Base-by-base conservation (phyloP, 2,797 vertebrate genomes). In the Siniperca undulata region DNA sequence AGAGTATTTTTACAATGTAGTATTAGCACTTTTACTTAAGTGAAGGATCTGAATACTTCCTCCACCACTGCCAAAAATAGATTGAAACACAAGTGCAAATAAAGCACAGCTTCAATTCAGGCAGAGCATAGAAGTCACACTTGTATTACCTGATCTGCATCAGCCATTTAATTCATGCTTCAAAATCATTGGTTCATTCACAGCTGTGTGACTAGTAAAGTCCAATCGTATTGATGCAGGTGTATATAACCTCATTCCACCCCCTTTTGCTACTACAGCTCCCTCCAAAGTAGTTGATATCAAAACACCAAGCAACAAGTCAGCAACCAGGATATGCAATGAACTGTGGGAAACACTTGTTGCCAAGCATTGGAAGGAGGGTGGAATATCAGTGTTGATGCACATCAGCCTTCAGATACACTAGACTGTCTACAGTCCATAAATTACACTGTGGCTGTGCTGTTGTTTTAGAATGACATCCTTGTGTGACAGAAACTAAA, bases 401-500 rank as follows among this genome's bases (percentile, higher is more conserved):
- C 55, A 78, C 70, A 69, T 53, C 53, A 36, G 46, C 44, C 66
- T 36, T 67, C 64, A 83, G 78, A 78, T 67, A 58, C 38, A 69
- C 44, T 40, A 20, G 36, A 89, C 81, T 50, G 76, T 86, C 67
- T 55, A 50, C 65, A 58, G 70, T 78, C 73, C 61, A 85, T 93
- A 87, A 92, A 88, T 91, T 87, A 82, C 70, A 48, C 34, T 4
- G 34, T 38, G 76, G 82, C 71, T 68, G 65, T 81, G 83, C 68
- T 77, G 48, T 72, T 81, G 72, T 81, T 86, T 89, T 40, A 71
- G 70, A 76, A 74, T 86, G 82, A 88, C 86, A 90, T 90, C 84
- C 80, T 60, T 5, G 34, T 13, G 59, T 66, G 67, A 53, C 74
- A 82, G 67, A 83, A 80, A 46, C 74, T 82, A 67, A 91, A 80